Evolutionary conservation across 2,888 invertebrate genomes (phyloP).

Genomic region (Drosophila basisetae): DNA sequence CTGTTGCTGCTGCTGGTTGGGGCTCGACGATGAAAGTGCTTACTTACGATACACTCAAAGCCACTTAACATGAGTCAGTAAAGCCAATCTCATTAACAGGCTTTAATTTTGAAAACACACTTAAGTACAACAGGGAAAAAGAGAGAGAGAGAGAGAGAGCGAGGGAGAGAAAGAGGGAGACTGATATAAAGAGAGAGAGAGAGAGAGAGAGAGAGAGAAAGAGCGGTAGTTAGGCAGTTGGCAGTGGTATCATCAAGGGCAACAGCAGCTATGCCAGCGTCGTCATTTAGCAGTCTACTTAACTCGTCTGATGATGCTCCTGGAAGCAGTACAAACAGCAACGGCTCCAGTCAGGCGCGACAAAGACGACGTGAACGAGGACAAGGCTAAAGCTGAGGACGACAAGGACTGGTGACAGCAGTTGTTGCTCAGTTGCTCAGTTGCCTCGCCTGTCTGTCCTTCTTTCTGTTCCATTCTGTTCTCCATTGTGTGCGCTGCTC

Average conservation of each 20-base stretch:
- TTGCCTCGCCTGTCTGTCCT: conserved; percentile 34
- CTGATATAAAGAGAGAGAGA: neutral
- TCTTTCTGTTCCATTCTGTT: neutral
- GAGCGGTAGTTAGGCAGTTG: neutral
- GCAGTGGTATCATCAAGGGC: conserved; percentile 40
- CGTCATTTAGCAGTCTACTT: conserved; percentile 81
- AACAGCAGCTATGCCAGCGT: conserved; percentile 33
- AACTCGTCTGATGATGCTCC: conserved; percentile 77
- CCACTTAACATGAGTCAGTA: conserved; percentile 80
- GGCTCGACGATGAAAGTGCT: conserved; percentile 56
- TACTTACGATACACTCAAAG: conserved; percentile 80
- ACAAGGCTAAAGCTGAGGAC: neutral
- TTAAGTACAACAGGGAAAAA: conserved; percentile 58
- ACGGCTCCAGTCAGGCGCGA: conserved; percentile 64
- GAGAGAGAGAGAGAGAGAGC: neutral
- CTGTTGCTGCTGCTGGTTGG: conserved; percentile 4
- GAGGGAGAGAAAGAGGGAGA: neutral
- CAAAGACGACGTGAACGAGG: conserved; percentile 3
- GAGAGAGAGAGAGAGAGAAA: neutral
- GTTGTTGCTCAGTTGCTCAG: conserved; percentile 64
- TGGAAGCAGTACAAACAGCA: conserved; percentile 46
- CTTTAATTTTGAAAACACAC: conserved; percentile 81
- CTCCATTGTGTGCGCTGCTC: conserved; percentile 29
- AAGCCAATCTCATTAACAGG: conserved; percentile 81
- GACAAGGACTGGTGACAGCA: conserved; percentile 59